Conservation (phyloP, 2,888 invertebrate species). For the Blastobasis lacticolella region DNA sequence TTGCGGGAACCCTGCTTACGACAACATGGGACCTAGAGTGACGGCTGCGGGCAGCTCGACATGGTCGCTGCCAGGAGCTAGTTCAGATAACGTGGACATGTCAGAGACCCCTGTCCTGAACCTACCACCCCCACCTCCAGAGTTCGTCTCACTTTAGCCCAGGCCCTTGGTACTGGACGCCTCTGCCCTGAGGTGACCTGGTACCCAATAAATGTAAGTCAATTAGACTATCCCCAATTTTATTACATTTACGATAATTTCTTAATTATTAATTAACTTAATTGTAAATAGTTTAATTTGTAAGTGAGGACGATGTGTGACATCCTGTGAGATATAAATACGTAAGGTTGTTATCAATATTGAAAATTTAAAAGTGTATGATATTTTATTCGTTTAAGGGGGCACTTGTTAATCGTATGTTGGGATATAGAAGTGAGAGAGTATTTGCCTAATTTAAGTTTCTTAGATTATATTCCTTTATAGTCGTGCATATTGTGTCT, state of each 20-base stretch:
- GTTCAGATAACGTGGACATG: constrained; percentile 44
- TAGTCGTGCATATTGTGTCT: constrained; percentile 60
- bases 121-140: constrained; percentile 74
- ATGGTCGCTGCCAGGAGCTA: constrained; percentile 82
- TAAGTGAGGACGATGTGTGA: constrained; percentile 61
- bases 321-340: constrained; percentile 62
- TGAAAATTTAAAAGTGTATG: constrained; percentile 38
- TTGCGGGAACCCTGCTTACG: constrained; percentile 81
- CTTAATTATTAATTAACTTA: constrained; percentile 50
- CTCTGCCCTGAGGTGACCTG: constrained; percentile 65
- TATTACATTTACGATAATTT: constrained; percentile 50
- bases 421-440: constrained; percentile 44
- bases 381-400: constrained; percentile 43
- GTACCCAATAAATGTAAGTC: constrained; percentile 53
- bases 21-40: constrained; percentile 92
- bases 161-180: constrained; percentile 66
- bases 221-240: constrained; percentile 68
- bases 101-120: constrained; percentile 61
- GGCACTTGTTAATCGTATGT: constrained; percentile 50
- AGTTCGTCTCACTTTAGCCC: constrained; percentile 68
- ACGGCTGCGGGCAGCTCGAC: constrained; percentile 91
- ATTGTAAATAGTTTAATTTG: constrained; percentile 51
- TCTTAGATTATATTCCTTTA: constrained; percentile 50
- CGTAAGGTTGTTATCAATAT: constrained; percentile 69
- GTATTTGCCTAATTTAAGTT: constrained; percentile 39